Base-by-base conservation (phyloP, 1,140 invertebrate genomes). In the Euura lappo region DNA sequence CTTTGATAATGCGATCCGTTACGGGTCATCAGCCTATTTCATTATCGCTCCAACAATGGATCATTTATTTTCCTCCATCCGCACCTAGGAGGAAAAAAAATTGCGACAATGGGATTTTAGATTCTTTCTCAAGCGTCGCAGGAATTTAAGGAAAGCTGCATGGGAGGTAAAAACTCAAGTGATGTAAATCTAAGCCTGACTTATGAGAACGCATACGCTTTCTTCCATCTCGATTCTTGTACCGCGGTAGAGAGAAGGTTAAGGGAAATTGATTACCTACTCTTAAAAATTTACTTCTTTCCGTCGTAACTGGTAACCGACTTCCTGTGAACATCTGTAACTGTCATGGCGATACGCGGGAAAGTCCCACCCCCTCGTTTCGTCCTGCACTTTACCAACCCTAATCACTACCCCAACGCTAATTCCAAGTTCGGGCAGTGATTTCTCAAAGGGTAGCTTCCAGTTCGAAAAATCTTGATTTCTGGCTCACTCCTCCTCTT, bases 321-420 rank as follows among this genome's bases (percentile, higher is more conserved):
- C 69, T 70, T 70, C 69, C 69, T 70, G 69, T 47, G 45, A 70
- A 45, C 69, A 70, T 70, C 69, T 70, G 69, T 70, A 70, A 70
- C 69, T 70, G 69, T 70, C 69, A 44, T 47, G 45, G 69, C n/a
- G 45, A 11, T 45, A 6, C n/a, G 4, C 11, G 69, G 69, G n/a
- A 70, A 45, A 28, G 45, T 70, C 69, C 69, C 69, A 70, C 69
- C 69, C 69, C 6, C 44, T 70, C 69, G 69, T 70, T 70, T 28
- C 69, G 69, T 11, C 8, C n/a, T 70, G 45, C 69, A 70, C 69
- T 44, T 70, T 70, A 47, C 44, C 44, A 47, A 47, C 44, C 69
- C 69, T 70, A 70, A 70, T 70, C 69, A 47, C 69, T 47, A 70
- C 69, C 69, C 69, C 45, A 47, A 13, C 69, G 69, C 45, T 45